Evolutionary conservation across 2,888 invertebrate genomes (phyloP).

Genomic region (Nemotelus nigrinus): DNA sequence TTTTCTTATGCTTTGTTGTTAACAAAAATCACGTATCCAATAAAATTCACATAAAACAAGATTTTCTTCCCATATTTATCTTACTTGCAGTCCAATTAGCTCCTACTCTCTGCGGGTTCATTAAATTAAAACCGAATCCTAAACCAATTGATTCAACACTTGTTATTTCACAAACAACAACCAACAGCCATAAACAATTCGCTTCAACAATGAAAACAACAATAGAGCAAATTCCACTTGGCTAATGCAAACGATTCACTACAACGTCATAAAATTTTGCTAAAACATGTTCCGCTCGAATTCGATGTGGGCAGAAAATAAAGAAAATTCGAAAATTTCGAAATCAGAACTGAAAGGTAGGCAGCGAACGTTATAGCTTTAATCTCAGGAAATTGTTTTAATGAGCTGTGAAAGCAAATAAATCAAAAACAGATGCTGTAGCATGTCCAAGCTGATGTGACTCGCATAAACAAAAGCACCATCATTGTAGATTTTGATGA

Average conservation of each 20-base stretch:
- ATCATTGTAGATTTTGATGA: slow-evolving; percentile 26
- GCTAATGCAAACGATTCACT: neutral
- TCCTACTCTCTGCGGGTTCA: no score
- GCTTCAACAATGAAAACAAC: neutral
- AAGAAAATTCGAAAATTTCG: no score
- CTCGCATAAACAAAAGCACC: slow-evolving; percentile 38
- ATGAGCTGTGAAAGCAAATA: slow-evolving; percentile 34
- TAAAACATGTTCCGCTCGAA: neutral
- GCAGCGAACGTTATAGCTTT: neutral
- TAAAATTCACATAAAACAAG: no score
- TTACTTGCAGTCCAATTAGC: no score
- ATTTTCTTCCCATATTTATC: no score
- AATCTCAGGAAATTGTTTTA: slow-evolving; percentile 34
- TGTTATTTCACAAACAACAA: neutral
- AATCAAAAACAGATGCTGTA: slow-evolving; percentile 34
- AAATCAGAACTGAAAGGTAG: neutral
- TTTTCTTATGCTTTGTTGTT: no score
- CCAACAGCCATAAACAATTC: neutral
- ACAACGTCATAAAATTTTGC: neutral
- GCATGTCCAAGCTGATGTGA: slow-evolving; percentile 29
- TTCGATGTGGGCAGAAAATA: no score
- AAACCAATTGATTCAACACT: no score
- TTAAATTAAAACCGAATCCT: no score
- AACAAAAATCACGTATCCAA: no score
- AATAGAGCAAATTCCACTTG: neutral